These are phyloP conservation scores for Cryptocheilus praepositus DNA, from an alignment of 2,888 invertebrate genomes.

Conservation along the genomic window DNA sequence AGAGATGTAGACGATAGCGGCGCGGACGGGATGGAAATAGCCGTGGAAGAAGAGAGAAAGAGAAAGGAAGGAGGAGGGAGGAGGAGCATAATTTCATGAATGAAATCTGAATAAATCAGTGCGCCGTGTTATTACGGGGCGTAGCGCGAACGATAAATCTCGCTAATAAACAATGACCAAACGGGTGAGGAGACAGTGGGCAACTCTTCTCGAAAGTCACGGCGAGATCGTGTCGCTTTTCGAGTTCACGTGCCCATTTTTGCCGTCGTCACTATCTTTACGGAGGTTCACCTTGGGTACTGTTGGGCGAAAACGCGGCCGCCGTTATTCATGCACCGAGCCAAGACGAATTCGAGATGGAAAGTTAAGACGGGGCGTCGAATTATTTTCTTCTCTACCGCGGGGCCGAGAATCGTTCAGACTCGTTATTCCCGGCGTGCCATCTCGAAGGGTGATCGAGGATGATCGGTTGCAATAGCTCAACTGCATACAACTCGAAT, in stretches of 20 bases:
- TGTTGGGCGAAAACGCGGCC: constrained; percentile 5
- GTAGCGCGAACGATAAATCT: constrained; percentile 52
- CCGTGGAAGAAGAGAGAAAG: too few relatives aligned
- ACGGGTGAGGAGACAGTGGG: constrained; percentile 10
- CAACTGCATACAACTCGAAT: background rate
- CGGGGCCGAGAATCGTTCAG: background rate
- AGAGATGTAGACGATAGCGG: too few relatives aligned
- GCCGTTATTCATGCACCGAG: constrained; percentile 2
- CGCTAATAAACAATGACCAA: constrained; percentile 54
- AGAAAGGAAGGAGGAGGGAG: constrained; percentile 3
- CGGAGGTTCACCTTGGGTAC: constrained; percentile 11
- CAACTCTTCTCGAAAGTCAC: constrained; percentile 12
- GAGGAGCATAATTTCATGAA: constrained; percentile 58
- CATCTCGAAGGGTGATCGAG: background rate
- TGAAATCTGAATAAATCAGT: constrained; percentile 62
- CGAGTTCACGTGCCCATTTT: constrained; percentile 16
- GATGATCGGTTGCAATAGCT: background rate
- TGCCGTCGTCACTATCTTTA: constrained; percentile 16
- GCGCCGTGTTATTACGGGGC: constrained; percentile 52
- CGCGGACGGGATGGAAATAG: background rate
- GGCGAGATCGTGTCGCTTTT: constrained; percentile 7
- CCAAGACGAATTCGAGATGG: constrained; percentile 5
- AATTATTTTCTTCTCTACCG: background rate
- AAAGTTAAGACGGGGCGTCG: constrained; percentile 1
- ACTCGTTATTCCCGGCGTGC: background rate